Evolutionary conservation across 2,113 vertebrate species (phyloP), one percentile per base, ranked within the genome.

Genomic region (Notarius quadriscutis): DNA sequence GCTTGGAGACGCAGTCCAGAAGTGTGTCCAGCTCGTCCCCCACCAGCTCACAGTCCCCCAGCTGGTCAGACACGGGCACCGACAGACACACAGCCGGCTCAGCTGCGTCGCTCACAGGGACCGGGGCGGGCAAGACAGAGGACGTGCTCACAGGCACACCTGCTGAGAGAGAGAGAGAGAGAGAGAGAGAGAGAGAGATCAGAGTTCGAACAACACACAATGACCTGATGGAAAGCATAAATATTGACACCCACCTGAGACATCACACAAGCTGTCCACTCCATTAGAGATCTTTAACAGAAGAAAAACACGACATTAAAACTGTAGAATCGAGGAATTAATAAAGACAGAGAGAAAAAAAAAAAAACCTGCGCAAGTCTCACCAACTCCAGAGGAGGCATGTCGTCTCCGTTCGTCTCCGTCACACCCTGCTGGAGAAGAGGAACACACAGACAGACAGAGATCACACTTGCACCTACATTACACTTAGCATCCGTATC

Each of bases 11-110:
- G 67, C 92, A 95, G 92, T 99, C 98, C 75, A 99, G 94, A 51
- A 99, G 95, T 2, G 93, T 96, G 91, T 99, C 98, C 84, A 99
- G 90, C 91, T 99, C 97, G 0, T 97, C 97, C 62, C 96, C 97
- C 62, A 99, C 95, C 89, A 98, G 92, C 57, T 98, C 97, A 0
- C 92, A 95, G n/a, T 98, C 97, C 5, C 95, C 95, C 89, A 96
- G 93, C 79, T 95, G 90, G 9, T 96, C 95, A 18, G 88, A 87
- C 88, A 95, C 95, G 0, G 95, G 88, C 58, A 92, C 92, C 0
- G 94, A 91, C 89, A 91, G 85, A 92, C 90, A 89, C 93, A 90
- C 90, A 1, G 91, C 88, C 53, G 90, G 91, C 85, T 87, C 93
- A 0, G 92, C 90, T 18, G 93, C 20, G 25, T 95, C 93, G 1